Conservation (phyloP, 2,113 vertebrate genomes). For the Hippotragus niger region DNA sequence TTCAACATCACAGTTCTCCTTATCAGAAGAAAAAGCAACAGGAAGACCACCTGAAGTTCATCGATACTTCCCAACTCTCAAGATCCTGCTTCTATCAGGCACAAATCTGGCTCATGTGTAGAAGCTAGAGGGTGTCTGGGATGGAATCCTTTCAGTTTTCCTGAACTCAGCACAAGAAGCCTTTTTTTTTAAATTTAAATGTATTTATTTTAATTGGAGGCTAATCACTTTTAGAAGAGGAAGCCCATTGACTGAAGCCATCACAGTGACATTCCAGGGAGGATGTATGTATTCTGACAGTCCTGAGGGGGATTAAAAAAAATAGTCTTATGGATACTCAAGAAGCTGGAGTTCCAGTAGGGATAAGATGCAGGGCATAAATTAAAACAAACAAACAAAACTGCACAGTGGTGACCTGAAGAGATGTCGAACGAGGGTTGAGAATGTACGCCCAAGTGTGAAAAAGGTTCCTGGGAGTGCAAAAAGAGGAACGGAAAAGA, state of each 20-base stretch:
- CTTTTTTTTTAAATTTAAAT: no score
- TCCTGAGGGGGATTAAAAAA: not conserved
- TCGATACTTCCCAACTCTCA: not conserved
- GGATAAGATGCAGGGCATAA: not conserved
- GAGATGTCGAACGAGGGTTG: not conserved
- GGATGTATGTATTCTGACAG: not conserved
- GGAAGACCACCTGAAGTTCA: not conserved
- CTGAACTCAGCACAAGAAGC: not conserved
- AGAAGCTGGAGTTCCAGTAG: not conserved
- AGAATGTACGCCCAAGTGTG: rapidly evolving
- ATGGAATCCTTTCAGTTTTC: not conserved
- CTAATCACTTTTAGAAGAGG: not conserved
- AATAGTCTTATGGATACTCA: not conserved
- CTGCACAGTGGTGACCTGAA: not conserved
- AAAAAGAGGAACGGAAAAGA: not conserved
- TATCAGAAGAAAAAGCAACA: not conserved
- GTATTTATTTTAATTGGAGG: no score
- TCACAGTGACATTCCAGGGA: not conserved
- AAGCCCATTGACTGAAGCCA: not conserved
- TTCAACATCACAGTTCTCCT: not conserved
- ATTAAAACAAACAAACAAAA: not conserved
- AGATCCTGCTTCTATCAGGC: not conserved
- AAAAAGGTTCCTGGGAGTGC: not conserved
- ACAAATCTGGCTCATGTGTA: not conserved
- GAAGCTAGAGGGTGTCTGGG: not conserved